Evolutionary conservation across 1,140 invertebrate genomes (phyloP).

Genomic region (Drosophila kohkoa): DNA sequence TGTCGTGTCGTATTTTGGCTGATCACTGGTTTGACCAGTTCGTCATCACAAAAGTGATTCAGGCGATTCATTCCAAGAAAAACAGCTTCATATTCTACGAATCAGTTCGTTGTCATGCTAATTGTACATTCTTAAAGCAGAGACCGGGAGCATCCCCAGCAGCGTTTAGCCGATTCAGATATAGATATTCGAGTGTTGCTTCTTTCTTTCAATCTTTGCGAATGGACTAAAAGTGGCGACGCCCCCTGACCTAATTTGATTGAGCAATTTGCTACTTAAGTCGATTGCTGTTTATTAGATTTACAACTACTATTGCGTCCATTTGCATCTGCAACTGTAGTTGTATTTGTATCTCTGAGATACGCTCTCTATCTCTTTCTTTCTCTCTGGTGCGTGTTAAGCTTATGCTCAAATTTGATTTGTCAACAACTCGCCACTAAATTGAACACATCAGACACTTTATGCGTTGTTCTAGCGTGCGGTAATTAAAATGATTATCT

Average conservation of each 20-base stretch:
- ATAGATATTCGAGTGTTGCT: conserved; percentile 15
- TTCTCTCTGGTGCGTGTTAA: conserved; percentile 8
- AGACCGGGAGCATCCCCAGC: conserved; percentile 22
- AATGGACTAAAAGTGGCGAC: conserved; percentile 33
- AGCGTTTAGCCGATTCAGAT: conserved; percentile 29
- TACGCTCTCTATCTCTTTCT: neutral
- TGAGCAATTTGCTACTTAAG: conserved; percentile 69
- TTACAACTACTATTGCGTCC: conserved; percentile 58
- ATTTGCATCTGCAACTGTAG: conserved; percentile 61
- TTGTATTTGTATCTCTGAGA: conserved; percentile 44
- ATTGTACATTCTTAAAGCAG: conserved; percentile 26
- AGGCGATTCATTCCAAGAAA: conserved; percentile 23
- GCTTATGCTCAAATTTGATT: conserved; percentile 49
- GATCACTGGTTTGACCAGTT: conserved; percentile 64
- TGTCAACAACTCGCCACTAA: conserved; percentile 53
- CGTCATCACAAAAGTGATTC: conserved; percentile 4
- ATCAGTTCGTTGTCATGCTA: conserved; percentile 33
- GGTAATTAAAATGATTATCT: conserved; percentile 71
- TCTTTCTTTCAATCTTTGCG: conserved; percentile 41
- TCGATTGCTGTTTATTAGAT: conserved; percentile 69
- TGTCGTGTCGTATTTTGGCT: neutral
- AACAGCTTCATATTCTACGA: conserved; percentile 29
- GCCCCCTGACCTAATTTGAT: conserved; percentile 72
- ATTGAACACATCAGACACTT: conserved; percentile 45
- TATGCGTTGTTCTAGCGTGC: conserved; percentile 63